These are phyloP conservation scores for Aphelocoma californica DNA, from an alignment of 2,797 vertebrate species.

Conservation along the genomic window DNA sequence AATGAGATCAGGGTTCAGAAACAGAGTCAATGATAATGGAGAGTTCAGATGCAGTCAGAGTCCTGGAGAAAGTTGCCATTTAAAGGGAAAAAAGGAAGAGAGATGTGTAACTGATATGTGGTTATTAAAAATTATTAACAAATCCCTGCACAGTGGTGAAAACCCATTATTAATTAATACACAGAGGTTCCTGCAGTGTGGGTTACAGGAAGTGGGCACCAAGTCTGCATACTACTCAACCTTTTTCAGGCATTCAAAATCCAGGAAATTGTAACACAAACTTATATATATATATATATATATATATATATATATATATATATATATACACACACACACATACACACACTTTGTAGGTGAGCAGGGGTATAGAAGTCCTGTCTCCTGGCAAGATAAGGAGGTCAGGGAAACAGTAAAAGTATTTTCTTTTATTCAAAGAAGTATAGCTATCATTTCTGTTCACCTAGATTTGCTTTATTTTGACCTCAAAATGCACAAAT, in stretches of 20 bases:
- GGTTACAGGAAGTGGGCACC: background rate
- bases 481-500: background rate
- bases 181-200: background rate
- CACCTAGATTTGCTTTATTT: background rate
- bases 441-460: background rate
- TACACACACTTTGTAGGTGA: background rate
- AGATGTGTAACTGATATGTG: background rate
- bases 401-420: background rate
- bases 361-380: background rate
- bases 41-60: background rate
- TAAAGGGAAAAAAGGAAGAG: background rate
- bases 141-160: background rate
- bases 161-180: background rate
- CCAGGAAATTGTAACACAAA: background rate
- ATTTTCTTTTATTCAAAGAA: background rate
- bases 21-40: background rate
- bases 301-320: rapidly evolving
- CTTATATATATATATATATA: rapidly evolving
- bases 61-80: background rate
- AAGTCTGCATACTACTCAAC: background rate
- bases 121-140: background rate
- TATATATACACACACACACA: rapidly evolving
- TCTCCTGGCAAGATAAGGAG: background rate
- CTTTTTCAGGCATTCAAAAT: background rate
- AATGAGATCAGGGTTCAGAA: background rate